Percentiles rank a stretch among this genome's conserved stretches.
phyloP scores from a whole-genome alignment of 2,888 invertebrate genomes.

The Lithophane ornitopus region DNA sequence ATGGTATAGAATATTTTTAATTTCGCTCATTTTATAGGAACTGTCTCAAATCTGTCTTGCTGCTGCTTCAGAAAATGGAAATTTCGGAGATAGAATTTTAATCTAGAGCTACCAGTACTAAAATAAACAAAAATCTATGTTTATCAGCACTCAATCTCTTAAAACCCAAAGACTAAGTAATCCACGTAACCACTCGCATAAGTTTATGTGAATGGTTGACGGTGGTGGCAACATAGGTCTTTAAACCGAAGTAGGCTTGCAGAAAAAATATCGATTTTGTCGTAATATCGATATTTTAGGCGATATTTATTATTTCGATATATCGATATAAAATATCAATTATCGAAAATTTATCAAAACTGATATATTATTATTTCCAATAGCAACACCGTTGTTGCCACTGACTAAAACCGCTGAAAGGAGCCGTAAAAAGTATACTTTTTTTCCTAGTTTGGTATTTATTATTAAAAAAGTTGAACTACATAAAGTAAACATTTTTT shows the following conservation, averaged over 20 bases:
- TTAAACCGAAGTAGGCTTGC: conserved; percentile 7
- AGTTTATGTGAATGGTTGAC: background rate
- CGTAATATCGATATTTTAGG: too few species aligned
- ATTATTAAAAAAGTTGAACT: too few species aligned
- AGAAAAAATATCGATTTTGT: too few species aligned
- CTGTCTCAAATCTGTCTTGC: rapidly evolving
- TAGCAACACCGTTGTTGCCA: too few species aligned
- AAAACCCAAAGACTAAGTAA: background rate
- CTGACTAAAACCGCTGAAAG: too few species aligned
- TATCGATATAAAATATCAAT: too few species aligned
- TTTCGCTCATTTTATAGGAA: background rate
- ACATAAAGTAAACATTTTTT: too few species aligned
- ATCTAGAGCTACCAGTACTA: background rate
- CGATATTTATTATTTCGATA: too few species aligned
- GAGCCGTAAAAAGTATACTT: too few species aligned
- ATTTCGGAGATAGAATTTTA: background rate
- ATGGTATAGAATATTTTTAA: background rate
- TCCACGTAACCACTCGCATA: background rate
- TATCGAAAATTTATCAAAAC: too few species aligned
- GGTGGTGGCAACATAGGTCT: background rate
- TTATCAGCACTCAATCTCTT: background rate
- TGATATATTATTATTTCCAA: too few species aligned
- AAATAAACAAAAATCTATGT: background rate
- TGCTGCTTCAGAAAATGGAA: background rate
- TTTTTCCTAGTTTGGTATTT: too few species aligned